phyloP scores from a whole-genome alignment of 1,140 invertebrate genomes.

The Bombus impatiens region DNA sequence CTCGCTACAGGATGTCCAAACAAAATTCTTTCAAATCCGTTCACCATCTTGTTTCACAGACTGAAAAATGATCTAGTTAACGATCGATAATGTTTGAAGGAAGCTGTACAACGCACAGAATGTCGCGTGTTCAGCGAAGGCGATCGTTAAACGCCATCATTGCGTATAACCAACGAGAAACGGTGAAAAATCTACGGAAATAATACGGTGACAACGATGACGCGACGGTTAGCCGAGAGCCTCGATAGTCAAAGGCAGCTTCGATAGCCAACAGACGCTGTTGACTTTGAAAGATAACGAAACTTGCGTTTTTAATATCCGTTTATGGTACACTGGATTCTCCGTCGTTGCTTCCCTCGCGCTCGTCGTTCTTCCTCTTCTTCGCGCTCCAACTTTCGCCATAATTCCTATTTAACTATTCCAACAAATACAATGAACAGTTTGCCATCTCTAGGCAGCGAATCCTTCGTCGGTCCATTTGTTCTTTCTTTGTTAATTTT shows the following conservation, averaged over 20 bases:
- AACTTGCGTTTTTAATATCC: conserved; percentile 24
- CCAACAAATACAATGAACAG: not conserved
- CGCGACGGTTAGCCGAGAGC: not conserved
- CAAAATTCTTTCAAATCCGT: not conserved
- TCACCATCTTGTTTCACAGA: not conserved
- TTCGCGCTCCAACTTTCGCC: no score
- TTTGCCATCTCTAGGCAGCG: not conserved
- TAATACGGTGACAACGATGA: conserved; percentile 7
- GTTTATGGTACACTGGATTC: conserved; percentile 8
- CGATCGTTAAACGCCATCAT: conserved; percentile 16
- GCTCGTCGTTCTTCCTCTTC: not conserved
- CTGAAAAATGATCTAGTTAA: not conserved
- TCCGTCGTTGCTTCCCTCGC: not conserved
- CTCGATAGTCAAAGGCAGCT: no score
- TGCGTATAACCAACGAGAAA: conserved; percentile 38
- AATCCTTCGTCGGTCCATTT: not conserved
- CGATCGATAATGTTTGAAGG: not conserved
- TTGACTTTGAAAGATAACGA: not conserved
- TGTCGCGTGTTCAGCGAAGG: not conserved
- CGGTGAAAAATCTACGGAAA: conserved; percentile 53
- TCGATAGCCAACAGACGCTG: not conserved
- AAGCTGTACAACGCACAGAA: not conserved
- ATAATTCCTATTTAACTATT: not conserved
- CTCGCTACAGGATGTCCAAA: not conserved
- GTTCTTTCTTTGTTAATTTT: not conserved